These are phyloP conservation scores for Eciton burchellii DNA, from an alignment of 1,140 invertebrate species.

Conservation along the genomic window DNA sequence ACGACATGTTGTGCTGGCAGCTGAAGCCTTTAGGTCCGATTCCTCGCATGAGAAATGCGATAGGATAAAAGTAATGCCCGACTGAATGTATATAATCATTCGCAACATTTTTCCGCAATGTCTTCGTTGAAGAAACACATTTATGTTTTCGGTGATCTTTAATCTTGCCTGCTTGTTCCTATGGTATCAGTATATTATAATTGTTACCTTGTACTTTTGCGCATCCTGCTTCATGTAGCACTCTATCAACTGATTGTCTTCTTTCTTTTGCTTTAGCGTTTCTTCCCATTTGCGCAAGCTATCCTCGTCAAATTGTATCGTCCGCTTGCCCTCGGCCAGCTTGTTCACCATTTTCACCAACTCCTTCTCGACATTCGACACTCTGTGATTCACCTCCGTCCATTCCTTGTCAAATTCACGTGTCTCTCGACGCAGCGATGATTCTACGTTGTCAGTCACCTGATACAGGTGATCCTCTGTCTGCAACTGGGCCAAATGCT, in stretches of 20 bases:
- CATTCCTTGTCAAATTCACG: slow-evolving; percentile 85
- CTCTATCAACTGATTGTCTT: slow-evolving; percentile 88
- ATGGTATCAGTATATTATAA: slow-evolving; percentile 31
- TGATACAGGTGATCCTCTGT: slow-evolving; percentile 87
- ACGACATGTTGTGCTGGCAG: too few species aligned
- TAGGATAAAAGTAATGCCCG: slow-evolving; percentile 1
- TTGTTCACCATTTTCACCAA: slow-evolving; percentile 85
- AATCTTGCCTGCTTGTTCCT: not conserved
- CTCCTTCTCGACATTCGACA: slow-evolving; percentile 77
- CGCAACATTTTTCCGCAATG: slow-evolving; percentile 1
- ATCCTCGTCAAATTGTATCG: slow-evolving; percentile 87
- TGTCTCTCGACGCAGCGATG: slow-evolving; percentile 85
- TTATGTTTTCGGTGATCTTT: not conserved
- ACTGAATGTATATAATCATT: not conserved
- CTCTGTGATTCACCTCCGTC: slow-evolving; percentile 83
- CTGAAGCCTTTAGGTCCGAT: too few species aligned
- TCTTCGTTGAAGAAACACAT: not conserved
- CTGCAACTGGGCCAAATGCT: slow-evolving; percentile 87
- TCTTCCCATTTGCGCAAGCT: slow-evolving; percentile 88
- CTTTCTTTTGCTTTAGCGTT: slow-evolving; percentile 86
- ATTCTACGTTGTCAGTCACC: slow-evolving; percentile 84
- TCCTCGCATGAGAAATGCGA: not conserved
- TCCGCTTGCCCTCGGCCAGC: slow-evolving; percentile 86
- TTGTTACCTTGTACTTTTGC: slow-evolving; percentile 86
- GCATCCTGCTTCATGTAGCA: slow-evolving; percentile 88